Base-by-base conservation (phyloP, 2,113 vertebrate genomes). In the Gorsachius goisagi region DNA sequence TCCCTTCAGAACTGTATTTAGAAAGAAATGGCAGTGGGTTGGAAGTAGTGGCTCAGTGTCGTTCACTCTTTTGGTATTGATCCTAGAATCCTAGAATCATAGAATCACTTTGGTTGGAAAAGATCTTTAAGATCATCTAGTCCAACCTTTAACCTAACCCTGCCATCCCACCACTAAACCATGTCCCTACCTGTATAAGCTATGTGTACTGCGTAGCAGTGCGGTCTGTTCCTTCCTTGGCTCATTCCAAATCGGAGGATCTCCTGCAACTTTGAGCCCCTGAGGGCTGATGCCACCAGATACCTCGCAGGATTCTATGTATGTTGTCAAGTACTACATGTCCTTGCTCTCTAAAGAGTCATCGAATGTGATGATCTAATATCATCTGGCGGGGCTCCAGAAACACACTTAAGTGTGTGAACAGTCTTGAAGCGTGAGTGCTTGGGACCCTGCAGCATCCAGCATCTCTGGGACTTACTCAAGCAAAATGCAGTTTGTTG, bases 281-380 rank as follows among this genome's bases (percentile, higher is more conserved):
- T 5, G 8, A 14, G 22, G 6, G 19, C 0, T 66, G 68, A 4
- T 62, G 67, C 49, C 45, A 2, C n/a, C 11, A 66, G 77, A 3
- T 22, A n/a, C 24, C 45, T 55, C 15, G 7, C 30, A 60, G 77
- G 12, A 11, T 74, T n/a, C 69, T 52, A 59, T 11, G 9, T 6
- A 18, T 2, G 0, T 1, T 45, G 33, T 14, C 58, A 59, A 9
- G 20, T 24, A 14, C 24, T 24, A 14, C 24, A 1, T 8, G 56
- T 79, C 64, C 47, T 55, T 60, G 92, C 19, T 50, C 23, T 52
- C 72, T 14, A 0, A 6, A 22, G 9, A 75, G 45, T 3, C 75
- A 35, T 28, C 39, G 44, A 44, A 9, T 0, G 5, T 41, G 41
- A 41, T 41, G 41, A 41, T 41, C 14, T 41, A 41, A 41, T 41